These are phyloP conservation scores for Sminthopsis crassicaudata DNA, from an alignment of 2,113 vertebrate species.

Conservation along the genomic window DNA sequence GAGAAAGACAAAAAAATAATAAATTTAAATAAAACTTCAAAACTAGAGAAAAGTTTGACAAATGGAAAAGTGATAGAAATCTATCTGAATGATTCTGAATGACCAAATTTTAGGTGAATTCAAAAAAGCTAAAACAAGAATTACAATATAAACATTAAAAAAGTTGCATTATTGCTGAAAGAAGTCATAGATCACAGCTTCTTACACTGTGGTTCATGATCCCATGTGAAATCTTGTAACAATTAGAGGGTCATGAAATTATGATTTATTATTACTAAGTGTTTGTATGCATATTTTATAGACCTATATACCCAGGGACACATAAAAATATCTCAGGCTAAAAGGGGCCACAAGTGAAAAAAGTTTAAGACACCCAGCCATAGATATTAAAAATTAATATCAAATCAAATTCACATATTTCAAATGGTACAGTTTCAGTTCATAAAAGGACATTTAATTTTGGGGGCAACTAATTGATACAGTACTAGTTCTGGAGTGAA, in stretches of 20 bases:
- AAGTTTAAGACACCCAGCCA: too few relatives aligned
- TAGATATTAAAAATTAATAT: not conserved
- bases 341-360: too few relatives aligned
- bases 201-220: too few relatives aligned
- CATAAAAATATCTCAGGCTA: too few relatives aligned
- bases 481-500: too few relatives aligned
- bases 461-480: too few relatives aligned
- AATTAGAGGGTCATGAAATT: too few relatives aligned
- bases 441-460: not conserved
- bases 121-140: not conserved
- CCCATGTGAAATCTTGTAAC: too few relatives aligned
- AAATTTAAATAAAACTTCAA: not conserved
- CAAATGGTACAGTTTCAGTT: not conserved
- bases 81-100: not conserved
- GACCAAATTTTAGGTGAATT: not conserved
- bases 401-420: not conserved
- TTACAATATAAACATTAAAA: not conserved
- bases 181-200: not conserved
- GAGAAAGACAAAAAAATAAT: too few relatives aligned
- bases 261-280: too few relatives aligned
- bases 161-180: not conserved
- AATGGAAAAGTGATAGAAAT: not conserved
- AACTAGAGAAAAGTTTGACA: not conserved
- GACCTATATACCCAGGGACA: too few relatives aligned
- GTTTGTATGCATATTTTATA: too few relatives aligned